These are phyloP conservation scores for Halictus quadricinctus DNA, from an alignment of 2,888 invertebrate species.

Conservation along the genomic window DNA sequence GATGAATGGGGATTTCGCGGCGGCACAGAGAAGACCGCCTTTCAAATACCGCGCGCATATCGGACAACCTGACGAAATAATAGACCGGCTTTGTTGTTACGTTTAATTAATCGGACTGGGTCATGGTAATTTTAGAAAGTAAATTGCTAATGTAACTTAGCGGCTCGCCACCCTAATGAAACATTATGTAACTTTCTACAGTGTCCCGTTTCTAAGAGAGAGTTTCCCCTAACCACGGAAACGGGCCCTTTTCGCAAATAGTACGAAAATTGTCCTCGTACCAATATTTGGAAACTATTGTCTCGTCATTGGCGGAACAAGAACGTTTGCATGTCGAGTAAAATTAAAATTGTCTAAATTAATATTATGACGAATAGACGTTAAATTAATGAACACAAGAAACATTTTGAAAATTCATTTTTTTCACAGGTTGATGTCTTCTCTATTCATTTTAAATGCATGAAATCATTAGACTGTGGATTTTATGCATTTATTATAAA, in stretches of 20 bases:
- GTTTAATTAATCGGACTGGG: slow-evolving; percentile 24
- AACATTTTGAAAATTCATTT: too few relatives aligned
- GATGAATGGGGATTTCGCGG: slow-evolving; percentile 36
- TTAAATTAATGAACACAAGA: too few relatives aligned
- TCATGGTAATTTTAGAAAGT: not conserved
- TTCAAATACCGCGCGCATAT: slow-evolving; percentile 6
- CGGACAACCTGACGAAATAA: not conserved
- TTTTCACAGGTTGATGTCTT: too few relatives aligned
- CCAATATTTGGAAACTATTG: not conserved
- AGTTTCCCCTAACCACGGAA: not conserved
- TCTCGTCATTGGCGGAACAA: not conserved
- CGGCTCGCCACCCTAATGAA: too few relatives aligned
- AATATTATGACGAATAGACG: too few relatives aligned
- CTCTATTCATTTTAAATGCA: too few relatives aligned
- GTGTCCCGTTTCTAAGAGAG: not conserved
- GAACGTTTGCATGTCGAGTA: too few relatives aligned
- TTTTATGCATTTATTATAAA: too few relatives aligned
- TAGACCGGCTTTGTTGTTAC: slow-evolving; percentile 18
- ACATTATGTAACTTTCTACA: not conserved
- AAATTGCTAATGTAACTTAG: not conserved
- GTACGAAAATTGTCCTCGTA: not conserved
- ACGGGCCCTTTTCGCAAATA: not conserved
- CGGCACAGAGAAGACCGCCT: not conserved
- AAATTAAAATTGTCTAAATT: too few relatives aligned
- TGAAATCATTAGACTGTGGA: too few relatives aligned